phyloP scores from a whole-genome alignment of 1,140 invertebrate species.

The Anoplophora glabripennis region DNA sequence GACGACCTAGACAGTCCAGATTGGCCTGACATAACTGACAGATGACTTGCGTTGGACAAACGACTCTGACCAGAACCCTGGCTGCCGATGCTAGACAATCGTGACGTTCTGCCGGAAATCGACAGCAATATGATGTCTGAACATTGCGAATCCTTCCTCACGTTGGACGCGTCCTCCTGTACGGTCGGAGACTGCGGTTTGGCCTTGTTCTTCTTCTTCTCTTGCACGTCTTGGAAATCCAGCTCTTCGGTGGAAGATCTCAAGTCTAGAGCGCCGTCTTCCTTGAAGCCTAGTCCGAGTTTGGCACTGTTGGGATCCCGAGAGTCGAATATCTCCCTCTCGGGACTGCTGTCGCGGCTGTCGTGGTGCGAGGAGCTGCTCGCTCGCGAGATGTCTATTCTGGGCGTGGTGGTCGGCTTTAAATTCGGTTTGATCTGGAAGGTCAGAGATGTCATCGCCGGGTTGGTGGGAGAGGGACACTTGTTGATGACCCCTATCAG shows the following conservation, averaged over 20 bases:
- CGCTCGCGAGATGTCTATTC: slow-evolving; percentile 83
- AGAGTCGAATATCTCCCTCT: slow-evolving; percentile 63
- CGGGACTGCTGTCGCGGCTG: slow-evolving; percentile 76
- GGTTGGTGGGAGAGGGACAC: slow-evolving; percentile 1
- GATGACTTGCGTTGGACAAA: slow-evolving; percentile 53
- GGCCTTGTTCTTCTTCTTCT: slow-evolving; percentile 52
- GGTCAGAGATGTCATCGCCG: slow-evolving; percentile 40
- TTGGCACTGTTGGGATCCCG: slow-evolving; percentile 48
- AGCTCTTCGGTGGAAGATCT: slow-evolving; percentile 83
- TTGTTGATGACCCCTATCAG: slow-evolving; percentile 30
- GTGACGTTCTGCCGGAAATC: slow-evolving; percentile 77
- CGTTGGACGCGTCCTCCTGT: slow-evolving; percentile 15
- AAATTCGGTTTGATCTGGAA: slow-evolving; percentile 44
- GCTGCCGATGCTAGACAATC: slow-evolving; percentile 73
- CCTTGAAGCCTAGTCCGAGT: slow-evolving; percentile 62
- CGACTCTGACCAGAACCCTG: slow-evolving; percentile 61
- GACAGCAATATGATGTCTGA: slow-evolving; percentile 75
- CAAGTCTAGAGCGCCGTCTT: slow-evolving; percentile 76
- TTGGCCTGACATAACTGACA: slow-evolving; percentile 65
- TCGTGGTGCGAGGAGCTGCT: slow-evolving; percentile 83
- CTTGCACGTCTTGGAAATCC: slow-evolving; percentile 69
- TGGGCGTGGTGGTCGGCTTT: slow-evolving; percentile 70
- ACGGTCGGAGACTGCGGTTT: slow-evolving; percentile 44
- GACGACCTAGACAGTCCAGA: slow-evolving; percentile 72
- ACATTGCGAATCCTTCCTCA: slow-evolving; percentile 71